phyloP scores from a whole-genome alignment of 2,888 invertebrate genomes.

The Drosophila koepferae region DNA sequence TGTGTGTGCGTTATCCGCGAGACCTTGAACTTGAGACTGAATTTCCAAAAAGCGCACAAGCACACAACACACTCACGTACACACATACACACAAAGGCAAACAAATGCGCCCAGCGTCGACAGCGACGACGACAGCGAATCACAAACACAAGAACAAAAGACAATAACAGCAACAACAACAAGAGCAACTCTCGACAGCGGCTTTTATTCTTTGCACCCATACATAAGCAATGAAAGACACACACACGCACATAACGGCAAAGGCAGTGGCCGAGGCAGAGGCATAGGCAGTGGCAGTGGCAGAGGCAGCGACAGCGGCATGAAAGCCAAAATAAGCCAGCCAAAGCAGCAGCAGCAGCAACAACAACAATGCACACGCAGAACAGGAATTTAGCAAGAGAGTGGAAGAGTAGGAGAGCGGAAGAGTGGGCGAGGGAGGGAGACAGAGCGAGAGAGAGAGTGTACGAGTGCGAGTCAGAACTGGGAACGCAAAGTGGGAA shows the following conservation, averaged over 20 bases:
- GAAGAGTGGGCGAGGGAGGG: background rate
- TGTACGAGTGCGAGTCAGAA: constrained; percentile 20
- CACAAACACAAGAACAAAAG: constrained; percentile 64
- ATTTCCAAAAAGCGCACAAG: constrained; percentile 84
- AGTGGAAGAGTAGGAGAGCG: background rate
- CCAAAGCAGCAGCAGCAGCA: constrained; percentile 37
- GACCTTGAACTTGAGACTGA: constrained; percentile 86
- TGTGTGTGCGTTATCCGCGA: constrained; percentile 83
- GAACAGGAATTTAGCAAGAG: constrained; percentile 69
- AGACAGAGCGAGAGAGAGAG: constrained; percentile 12
- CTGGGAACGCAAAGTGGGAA: constrained; percentile 64
- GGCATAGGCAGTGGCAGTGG: constrained; percentile 19
- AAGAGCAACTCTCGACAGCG: constrained; percentile 42
- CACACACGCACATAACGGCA: constrained; percentile 18
- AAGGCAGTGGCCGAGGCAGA: constrained; percentile 25
- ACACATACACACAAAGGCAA: constrained; percentile 25
- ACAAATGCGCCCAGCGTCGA: constrained; percentile 47
- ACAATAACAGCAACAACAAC: constrained; percentile 36
- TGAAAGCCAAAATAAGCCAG: constrained; percentile 76
- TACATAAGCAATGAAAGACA: constrained; percentile 53
- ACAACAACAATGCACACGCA: constrained; percentile 37
- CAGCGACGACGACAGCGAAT: constrained; percentile 30
- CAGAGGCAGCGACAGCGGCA: constrained; percentile 52
- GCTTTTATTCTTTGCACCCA: constrained; percentile 67
- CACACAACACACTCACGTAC: constrained; percentile 54